Percentiles rank a stretch among this genome's conserved stretches.
These are phyloP conservation scores for Dryobota labecula DNA, from an alignment of 2,888 invertebrate species.

Conservation along the genomic window DNA sequence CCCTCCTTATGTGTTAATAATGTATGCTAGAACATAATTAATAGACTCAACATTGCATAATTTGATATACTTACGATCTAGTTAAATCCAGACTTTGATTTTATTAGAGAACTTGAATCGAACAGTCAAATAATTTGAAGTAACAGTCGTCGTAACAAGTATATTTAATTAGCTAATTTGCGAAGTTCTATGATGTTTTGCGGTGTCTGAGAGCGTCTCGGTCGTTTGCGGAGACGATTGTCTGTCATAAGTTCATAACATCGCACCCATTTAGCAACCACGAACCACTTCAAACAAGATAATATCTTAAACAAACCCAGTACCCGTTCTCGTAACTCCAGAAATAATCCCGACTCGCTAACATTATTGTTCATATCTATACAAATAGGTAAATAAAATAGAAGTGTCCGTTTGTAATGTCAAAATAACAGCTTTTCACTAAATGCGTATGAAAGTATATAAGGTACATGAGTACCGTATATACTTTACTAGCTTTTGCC, in stretches of 20 bases:
- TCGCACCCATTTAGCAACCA: slow-evolving; percentile 69
- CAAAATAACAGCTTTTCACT: too few species aligned
- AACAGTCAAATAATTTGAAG: slow-evolving; percentile 44
- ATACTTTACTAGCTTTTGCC: too few species aligned
- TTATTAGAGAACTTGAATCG: slow-evolving; percentile 38
- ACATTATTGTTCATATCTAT: slow-evolving; percentile 39
- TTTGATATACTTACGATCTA: slow-evolving; percentile 50
- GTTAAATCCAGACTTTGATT: slow-evolving; percentile 45
- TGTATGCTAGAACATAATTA: slow-evolving; percentile 51
- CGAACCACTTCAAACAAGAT: slow-evolving; percentile 78
- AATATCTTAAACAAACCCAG: slow-evolving; percentile 66
- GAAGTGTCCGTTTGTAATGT: too few species aligned
- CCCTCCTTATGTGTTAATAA: slow-evolving; percentile 61
- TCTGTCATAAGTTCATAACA: slow-evolving; percentile 83
- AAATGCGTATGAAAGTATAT: too few species aligned
- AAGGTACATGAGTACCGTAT: too few species aligned
- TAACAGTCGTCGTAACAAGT: slow-evolving; percentile 43
- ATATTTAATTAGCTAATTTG: slow-evolving; percentile 51
- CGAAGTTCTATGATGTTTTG: slow-evolving; percentile 48
- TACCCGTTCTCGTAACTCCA: slow-evolving; percentile 63
- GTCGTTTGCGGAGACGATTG: slow-evolving; percentile 68
- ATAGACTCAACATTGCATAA: slow-evolving; percentile 52
- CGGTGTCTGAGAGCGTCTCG: slow-evolving; percentile 49
- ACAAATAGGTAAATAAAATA: too few species aligned
- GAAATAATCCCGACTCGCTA: slow-evolving; percentile 64